Evolutionary conservation across 2,888 invertebrate genomes (phyloP).

Genomic region (Kuschelorhynchus macadamiae): DNA sequence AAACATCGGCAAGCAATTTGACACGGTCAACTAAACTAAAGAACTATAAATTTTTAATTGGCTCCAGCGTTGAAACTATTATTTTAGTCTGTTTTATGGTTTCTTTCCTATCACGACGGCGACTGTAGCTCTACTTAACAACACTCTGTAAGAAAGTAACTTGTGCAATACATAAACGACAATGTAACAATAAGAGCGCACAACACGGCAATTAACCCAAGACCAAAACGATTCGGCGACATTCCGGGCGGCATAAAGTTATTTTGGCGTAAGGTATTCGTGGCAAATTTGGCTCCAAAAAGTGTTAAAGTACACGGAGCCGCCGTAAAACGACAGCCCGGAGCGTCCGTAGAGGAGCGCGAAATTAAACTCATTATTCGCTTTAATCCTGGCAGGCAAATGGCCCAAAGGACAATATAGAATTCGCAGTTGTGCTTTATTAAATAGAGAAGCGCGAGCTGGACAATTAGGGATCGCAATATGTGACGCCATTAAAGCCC

Average conservation of each 20-base stretch:
- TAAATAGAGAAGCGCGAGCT: constrained; percentile 53
- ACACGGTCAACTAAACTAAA: no score
- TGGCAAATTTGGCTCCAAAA: constrained; percentile 39
- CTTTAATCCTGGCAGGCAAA: constrained; percentile 48
- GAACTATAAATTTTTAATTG: no score
- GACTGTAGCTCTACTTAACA: no score
- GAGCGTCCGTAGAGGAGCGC: constrained; percentile 35
- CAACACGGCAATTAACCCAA: neutral
- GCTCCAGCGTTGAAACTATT: no score
- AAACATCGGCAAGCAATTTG: no score
- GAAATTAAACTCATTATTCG: constrained; percentile 53
- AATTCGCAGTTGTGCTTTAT: constrained; percentile 56
- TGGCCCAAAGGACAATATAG: constrained; percentile 51
- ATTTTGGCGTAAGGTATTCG: constrained; percentile 42
- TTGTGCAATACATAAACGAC: no score
- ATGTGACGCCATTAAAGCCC: constrained; percentile 59
- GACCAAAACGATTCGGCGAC: neutral
- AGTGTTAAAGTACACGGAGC: constrained; percentile 42
- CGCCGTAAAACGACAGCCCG: constrained; percentile 37
- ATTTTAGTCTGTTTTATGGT: no score
- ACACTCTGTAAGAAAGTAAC: no score
- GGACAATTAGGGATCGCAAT: constrained; percentile 58
- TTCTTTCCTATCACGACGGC: no score
- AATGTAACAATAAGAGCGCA: no score
- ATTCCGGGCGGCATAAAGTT: constrained; percentile 28